Evolutionary conservation across 2,113 vertebrate species (phyloP).

Genomic region (Microcebus jonahi): DNA sequence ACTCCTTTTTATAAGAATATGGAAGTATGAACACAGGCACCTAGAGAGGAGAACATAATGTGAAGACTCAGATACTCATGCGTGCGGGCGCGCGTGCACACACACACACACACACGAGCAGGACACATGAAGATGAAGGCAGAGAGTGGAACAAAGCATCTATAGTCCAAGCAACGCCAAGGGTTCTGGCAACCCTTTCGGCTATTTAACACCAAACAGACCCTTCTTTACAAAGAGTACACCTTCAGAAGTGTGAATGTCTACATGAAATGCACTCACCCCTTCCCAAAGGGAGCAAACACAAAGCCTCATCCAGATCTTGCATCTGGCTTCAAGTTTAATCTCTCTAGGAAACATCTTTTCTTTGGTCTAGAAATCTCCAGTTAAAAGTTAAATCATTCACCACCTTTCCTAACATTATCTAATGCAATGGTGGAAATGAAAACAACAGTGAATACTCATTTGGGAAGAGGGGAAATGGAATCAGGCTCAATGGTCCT

Average conservation of each 20-base stretch:
- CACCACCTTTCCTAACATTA: not conserved
- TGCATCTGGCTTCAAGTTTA: not conserved
- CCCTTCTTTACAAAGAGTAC: not conserved
- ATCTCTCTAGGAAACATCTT: not conserved
- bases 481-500: not conserved
- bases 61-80: not conserved
- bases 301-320: not conserved
- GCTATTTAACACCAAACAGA: not conserved
- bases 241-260: not conserved
- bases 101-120: too few species aligned
- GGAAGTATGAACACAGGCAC: not conserved
- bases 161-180: not conserved
- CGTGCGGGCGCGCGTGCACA: fast-evolving
- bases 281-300: not conserved
- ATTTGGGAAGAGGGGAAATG: not conserved
- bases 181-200: not conserved
- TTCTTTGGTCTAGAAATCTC: not conserved
- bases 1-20: not conserved
- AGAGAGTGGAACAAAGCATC: not conserved
- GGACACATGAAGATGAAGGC: not conserved
- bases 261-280: not conserved
- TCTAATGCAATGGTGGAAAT: not conserved
- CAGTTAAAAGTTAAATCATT: not conserved
- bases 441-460: not conserved
- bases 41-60: not conserved